Percentiles rank a stretch among this genome's conserved stretches.
Evolutionary conservation across 1,140 invertebrate species (phyloP).

Genomic region (Bradynema listronoti): DNA sequence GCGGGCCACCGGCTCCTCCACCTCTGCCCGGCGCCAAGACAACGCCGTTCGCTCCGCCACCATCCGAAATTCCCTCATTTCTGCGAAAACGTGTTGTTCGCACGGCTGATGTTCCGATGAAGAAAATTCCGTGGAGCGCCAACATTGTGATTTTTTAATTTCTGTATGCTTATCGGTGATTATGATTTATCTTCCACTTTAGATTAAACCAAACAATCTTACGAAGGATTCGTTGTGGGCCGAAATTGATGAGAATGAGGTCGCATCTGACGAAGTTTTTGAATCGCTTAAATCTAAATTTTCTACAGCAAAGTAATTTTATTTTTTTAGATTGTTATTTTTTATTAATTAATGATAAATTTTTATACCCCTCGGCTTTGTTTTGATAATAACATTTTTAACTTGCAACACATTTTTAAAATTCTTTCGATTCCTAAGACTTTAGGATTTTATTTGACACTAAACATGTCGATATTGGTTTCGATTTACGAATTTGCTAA

Average conservation of each 20-base stretch:
- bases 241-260: slow-evolving; percentile 27
- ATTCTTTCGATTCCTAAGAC: no score
- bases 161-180: neutral
- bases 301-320: slow-evolving; percentile 19
- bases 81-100: slow-evolving; percentile 18
- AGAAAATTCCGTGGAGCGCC: slow-evolving; percentile 33
- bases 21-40: neutral
- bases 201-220: slow-evolving; percentile 36
- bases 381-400: no score
- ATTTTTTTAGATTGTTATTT: no score
- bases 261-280: slow-evolving; percentile 34
- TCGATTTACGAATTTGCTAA: no score
- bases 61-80: slow-evolving; percentile 28
- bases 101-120: slow-evolving; percentile 34
- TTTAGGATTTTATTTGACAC: no score
- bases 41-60: no score
- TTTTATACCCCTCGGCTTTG: no score
- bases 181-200: slow-evolving; percentile 6
- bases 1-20: slow-evolving; percentile 5
- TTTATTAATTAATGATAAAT: no score
- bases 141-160: slow-evolving; percentile 19
- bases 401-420: no score
- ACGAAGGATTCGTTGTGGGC: slow-evolving; percentile 38
- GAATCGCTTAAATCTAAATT: slow-evolving; percentile 32
- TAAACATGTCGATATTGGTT: no score